Conservation (phyloP, 1,140 invertebrate species). For the Aphelinus atriplicis region DNA sequence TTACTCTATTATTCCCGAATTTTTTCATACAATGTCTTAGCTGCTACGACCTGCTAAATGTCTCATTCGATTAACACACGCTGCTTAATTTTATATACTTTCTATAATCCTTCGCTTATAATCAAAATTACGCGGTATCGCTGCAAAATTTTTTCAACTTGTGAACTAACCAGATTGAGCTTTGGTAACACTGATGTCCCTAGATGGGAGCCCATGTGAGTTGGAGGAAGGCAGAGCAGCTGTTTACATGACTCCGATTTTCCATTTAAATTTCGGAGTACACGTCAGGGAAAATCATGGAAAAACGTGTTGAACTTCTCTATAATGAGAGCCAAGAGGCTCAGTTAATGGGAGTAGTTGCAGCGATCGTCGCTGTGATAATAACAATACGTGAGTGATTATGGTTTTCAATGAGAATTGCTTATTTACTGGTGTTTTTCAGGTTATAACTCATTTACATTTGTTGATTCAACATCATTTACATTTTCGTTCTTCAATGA, state of each 20-base stretch:
- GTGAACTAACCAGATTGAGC: no score
- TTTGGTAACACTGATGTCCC: not conserved
- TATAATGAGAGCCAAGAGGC: constrained; percentile 53
- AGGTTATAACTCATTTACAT: constrained; percentile 44
- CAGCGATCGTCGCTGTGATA: constrained; percentile 65
- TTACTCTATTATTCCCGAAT: no score
- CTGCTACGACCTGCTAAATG: no score
- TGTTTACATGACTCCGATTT: constrained; percentile 27
- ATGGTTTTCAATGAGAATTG: not conserved
- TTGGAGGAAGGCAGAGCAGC: not conserved
- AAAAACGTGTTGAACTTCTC: constrained; percentile 48
- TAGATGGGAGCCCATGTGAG: not conserved
- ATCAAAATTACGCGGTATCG: no score
- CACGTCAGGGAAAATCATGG: constrained; percentile 44
- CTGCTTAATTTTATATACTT: no score
- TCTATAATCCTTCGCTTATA: no score
- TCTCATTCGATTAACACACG: no score
- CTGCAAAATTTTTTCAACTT: no score
- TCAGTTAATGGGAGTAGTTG: constrained; percentile 63
- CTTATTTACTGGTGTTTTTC: constrained; percentile 30
- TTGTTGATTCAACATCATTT: constrained; percentile 49
- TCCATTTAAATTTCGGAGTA: constrained; percentile 1
- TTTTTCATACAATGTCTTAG: no score
- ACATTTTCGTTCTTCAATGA: constrained; percentile 41
- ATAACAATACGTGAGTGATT: constrained; percentile 66